Conservation (phyloP, 2,797 vertebrate species). For the Falco concolor region DNA sequence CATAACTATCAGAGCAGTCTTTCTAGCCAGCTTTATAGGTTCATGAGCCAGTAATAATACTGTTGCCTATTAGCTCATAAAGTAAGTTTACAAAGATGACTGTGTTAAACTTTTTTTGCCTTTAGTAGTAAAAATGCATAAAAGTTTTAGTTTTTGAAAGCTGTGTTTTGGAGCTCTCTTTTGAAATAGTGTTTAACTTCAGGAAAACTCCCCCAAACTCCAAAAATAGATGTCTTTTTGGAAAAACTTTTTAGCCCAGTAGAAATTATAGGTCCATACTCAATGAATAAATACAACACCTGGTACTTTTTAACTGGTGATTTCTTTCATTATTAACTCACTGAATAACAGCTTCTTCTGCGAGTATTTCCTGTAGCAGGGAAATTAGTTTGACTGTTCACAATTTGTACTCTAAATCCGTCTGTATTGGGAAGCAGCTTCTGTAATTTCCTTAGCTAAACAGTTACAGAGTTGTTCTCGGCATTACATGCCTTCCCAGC, state of each 20-base stretch:
- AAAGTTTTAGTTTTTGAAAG: not conserved
- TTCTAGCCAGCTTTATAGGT: not conserved
- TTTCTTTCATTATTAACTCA: slow-evolving; percentile 5
- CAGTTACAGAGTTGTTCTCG: not conserved
- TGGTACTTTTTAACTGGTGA: not conserved
- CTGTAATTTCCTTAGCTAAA: not conserved
- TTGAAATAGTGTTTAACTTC: not conserved
- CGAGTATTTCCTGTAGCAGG: not conserved
- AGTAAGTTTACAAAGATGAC: not conserved
- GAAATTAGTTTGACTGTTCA: not conserved
- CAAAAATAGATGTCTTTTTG: not conserved
- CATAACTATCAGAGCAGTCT: not conserved
- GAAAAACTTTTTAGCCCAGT: not conserved
- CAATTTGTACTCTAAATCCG: not conserved
- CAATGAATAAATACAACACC: not conserved
- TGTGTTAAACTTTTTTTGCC: not conserved
- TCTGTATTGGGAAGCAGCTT: not conserved
- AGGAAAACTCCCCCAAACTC: not conserved
- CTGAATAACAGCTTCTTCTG: not conserved
- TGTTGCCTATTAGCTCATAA: not conserved
- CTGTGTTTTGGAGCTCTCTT: not conserved
- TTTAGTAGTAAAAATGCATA: not conserved
- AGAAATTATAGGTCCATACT: not conserved
- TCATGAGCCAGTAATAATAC: not conserved
- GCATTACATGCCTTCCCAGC: not conserved